Percentiles rank a stretch among this genome's conserved stretches.
Conservation (phyloP, 2,797 vertebrate species). For the Miichthys miiuy region DNA sequence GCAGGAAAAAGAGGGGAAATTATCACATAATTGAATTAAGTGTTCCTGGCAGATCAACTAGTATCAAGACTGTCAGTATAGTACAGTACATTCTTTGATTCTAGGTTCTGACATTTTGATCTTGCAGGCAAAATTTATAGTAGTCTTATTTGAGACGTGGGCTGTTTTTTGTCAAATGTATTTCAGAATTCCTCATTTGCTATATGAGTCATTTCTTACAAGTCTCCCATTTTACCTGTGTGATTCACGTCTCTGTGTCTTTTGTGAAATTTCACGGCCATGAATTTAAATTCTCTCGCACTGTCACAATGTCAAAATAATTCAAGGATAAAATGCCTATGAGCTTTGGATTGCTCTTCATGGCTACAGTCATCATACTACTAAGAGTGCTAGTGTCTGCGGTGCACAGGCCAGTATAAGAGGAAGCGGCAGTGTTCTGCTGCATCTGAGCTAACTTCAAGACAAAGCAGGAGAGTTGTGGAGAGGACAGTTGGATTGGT, state of each 20-base stretch:
- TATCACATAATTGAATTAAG: background rate
- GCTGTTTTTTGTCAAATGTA: background rate
- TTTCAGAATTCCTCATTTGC: background rate
- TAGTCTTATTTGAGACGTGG: background rate
- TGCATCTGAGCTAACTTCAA: conserved; percentile 16
- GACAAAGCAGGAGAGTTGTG: conserved; percentile 1
- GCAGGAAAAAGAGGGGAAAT: background rate
- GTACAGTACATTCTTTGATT: background rate
- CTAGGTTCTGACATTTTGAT: background rate
- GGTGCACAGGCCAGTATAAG: background rate
- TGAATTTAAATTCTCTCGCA: background rate
- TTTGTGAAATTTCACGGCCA: background rate
- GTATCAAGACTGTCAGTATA: background rate
- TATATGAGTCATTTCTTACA: background rate
- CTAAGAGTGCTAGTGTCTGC: background rate
- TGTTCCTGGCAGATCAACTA: background rate
- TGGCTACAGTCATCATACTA: background rate
- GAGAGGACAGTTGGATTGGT: conserved; percentile 2
- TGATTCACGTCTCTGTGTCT: background rate
- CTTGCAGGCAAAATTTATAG: background rate
- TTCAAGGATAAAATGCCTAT: background rate
- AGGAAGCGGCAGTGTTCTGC: background rate
- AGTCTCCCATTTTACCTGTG: conserved; percentile 1
- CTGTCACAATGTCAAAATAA: background rate
- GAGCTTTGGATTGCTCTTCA: background rate